Percentiles rank a stretch among this genome's conserved stretches.
Conservation (phyloP, 2,113 vertebrate genomes). For the Eira barbara region DNA sequence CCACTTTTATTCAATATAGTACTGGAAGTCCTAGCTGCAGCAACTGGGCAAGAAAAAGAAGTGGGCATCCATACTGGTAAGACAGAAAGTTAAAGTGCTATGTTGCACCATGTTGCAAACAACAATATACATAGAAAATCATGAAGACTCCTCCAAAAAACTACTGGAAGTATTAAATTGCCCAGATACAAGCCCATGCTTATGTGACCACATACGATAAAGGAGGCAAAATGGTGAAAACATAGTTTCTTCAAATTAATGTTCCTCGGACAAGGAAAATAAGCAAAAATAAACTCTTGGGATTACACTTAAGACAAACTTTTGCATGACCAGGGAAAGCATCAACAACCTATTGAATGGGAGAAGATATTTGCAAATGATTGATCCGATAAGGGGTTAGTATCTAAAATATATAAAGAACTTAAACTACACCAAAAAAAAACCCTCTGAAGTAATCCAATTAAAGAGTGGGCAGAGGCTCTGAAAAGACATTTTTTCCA, state of each 20-base stretch:
- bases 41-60: not conserved
- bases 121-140: not conserved
- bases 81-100: too few relatives aligned
- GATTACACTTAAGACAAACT: not conserved
- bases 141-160: not conserved
- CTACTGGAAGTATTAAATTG: not conserved
- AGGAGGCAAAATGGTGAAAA: not conserved
- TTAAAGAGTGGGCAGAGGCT: not conserved
- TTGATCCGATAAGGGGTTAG: not conserved
- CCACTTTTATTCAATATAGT: not conserved
- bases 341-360: not conserved
- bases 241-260: not conserved
- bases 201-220: not conserved
- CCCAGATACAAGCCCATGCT: not conserved
- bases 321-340: not conserved
- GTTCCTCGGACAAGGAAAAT: not conserved
- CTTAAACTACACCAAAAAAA: not conserved
- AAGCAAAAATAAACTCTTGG: not conserved
- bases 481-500: not conserved
- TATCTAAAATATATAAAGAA: not conserved
- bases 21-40: not conserved
- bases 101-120: not conserved
- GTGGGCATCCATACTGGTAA: not conserved
- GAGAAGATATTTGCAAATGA: not conserved
- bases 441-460: not conserved